These are phyloP conservation scores for Centroberyx gerrardi DNA, from an alignment of 2,797 vertebrate genomes.

Conservation along the genomic window DNA sequence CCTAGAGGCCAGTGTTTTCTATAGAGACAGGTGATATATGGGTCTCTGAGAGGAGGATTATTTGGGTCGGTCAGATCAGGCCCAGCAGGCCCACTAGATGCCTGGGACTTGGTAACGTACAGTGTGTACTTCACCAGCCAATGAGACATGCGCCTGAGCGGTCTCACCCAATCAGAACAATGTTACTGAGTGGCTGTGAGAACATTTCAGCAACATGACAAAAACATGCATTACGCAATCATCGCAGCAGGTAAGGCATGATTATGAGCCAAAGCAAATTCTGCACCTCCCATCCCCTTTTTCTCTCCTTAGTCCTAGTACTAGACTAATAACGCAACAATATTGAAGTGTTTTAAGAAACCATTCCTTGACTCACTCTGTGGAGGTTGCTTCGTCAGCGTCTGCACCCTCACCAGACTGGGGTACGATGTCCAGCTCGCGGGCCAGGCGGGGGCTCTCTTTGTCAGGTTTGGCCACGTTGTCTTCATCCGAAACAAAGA, in stretches of 20 bases:
- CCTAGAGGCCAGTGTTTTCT: conserved; percentile 40
- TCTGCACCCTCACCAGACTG: conserved; percentile 50
- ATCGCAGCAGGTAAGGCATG: conserved; percentile 35
- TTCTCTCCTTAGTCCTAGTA: background rate
- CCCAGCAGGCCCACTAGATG: conserved; percentile 80
- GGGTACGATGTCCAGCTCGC: conserved; percentile 63
- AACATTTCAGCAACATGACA: conserved; percentile 31
- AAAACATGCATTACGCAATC: conserved; percentile 37
- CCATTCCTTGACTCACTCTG: conserved; percentile 77
- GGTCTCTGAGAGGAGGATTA: conserved; percentile 65
- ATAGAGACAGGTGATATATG: conserved; percentile 79
- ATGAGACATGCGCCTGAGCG: background rate
- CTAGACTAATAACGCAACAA: background rate
- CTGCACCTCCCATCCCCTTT: no score
- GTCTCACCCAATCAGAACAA: conserved; percentile 23
- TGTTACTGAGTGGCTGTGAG: background rate
- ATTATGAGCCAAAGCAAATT: conserved; percentile 9
- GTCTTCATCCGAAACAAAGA: conserved; percentile 86
- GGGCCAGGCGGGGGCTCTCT: conserved; percentile 56
- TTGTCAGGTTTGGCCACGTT: conserved; percentile 33
- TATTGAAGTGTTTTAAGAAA: background rate
- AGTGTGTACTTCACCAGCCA: conserved; percentile 44
- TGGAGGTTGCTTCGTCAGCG: conserved; percentile 67
- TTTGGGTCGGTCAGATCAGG: conserved; percentile 61
- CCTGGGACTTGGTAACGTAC: conserved; percentile 82